These are phyloP conservation scores for Bothrops alternatus DNA, from an alignment of 2,797 vertebrate species.

Conservation along the genomic window DNA sequence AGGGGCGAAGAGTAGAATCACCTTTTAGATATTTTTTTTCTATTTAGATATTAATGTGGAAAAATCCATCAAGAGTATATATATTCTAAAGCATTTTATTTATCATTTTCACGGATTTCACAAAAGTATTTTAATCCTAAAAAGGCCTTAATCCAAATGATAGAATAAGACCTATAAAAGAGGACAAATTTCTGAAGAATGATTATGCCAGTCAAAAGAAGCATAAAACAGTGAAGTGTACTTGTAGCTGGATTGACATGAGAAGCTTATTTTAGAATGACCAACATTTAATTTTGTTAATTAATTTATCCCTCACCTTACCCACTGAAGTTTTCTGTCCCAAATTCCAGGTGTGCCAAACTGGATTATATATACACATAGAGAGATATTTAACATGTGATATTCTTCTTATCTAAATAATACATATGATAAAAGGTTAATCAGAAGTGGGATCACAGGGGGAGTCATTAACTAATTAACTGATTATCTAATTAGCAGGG, in stretches of 20 bases:
- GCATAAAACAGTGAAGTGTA: not conserved
- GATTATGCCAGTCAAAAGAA: not conserved
- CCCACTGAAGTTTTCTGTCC: not conserved
- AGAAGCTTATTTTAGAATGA: not conserved
- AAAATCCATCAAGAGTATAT: not conserved
- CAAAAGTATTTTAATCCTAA: not conserved
- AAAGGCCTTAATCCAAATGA: slow-evolving; percentile 4
- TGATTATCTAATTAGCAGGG: not conserved
- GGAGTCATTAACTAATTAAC: not conserved
- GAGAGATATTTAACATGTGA: not conserved
- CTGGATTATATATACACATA: not conserved
- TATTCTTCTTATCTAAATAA: not conserved
- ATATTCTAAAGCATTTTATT: not conserved
- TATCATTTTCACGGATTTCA: not conserved
- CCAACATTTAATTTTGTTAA: not conserved
- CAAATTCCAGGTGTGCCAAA: not conserved
- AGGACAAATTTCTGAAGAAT: not conserved
- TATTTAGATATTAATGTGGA: not conserved
- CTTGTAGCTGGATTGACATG: not conserved
- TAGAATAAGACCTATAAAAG: not conserved
- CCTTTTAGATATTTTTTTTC: not conserved
- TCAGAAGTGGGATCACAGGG: not conserved
- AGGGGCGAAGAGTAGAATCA: not conserved
- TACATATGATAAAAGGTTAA: not conserved
- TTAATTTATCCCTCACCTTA: not conserved